Evolutionary conservation across 1,140 invertebrate genomes (phyloP).

Genomic region (Phocides pigmalion): DNA sequence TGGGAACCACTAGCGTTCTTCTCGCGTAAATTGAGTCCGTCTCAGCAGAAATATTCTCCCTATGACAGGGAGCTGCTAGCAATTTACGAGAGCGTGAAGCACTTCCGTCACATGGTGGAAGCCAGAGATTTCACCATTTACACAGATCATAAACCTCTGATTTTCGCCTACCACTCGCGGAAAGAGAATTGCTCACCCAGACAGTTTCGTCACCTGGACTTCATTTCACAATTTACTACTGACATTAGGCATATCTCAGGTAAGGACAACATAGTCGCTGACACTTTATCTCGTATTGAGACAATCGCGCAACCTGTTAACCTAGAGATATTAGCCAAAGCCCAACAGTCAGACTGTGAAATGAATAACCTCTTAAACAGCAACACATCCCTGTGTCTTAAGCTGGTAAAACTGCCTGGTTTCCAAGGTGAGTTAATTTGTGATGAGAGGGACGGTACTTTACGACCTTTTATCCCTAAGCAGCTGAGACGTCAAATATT

Average conservation of each 20-base stretch:
- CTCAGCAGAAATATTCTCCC: too few relatives aligned
- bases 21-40: too few relatives aligned
- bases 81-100: too few relatives aligned
- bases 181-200: slow-evolving; percentile 32
- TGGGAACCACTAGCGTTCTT: not conserved
- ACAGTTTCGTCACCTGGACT: slow-evolving; percentile 27
- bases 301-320: slow-evolving; percentile 13
- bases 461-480: slow-evolving; percentile 16
- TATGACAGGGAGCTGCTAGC: too few relatives aligned
- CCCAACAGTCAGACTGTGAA: slow-evolving; percentile 13
- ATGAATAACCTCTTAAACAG: slow-evolving; percentile 8
- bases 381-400: slow-evolving; percentile 13
- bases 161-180: slow-evolving; percentile 7
- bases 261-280: slow-evolving; percentile 33
- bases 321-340: slow-evolving; percentile 14
- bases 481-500: slow-evolving; percentile 17
- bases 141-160: slow-evolving; percentile 5
- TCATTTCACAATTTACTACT: slow-evolving; percentile 26
- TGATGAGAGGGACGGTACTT: slow-evolving; percentile 3
- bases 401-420: slow-evolving; percentile 14
- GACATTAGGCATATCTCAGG: too few relatives aligned
- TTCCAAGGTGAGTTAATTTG: slow-evolving; percentile 1
- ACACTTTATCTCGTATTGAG: slow-evolving; percentile 20
- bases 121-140: too few relatives aligned
- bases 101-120: too few relatives aligned